These are phyloP conservation scores for Eristalis intricaria DNA, from an alignment of 2,888 invertebrate species.

Conservation along the genomic window DNA sequence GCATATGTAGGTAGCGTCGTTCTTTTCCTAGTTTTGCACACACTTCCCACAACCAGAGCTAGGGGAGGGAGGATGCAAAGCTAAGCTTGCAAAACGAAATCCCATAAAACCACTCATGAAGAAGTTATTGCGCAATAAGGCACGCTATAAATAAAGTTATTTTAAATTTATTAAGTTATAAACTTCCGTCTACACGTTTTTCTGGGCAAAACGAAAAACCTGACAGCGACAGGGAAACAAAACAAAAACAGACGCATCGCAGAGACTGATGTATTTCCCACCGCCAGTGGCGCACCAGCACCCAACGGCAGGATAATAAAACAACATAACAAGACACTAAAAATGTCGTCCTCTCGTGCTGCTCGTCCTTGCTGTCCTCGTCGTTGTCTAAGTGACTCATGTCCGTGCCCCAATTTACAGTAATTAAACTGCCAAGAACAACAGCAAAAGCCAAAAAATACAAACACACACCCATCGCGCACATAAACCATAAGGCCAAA, in stretches of 20 bases:
- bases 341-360: conserved; percentile 47
- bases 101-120: conserved; percentile 66
- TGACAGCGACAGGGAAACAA: not conserved
- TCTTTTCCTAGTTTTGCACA: conserved; percentile 14
- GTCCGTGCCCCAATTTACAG: conserved; percentile 70
- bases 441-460: conserved; percentile 5
- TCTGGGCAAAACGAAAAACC: not conserved
- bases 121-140: conserved; percentile 69
- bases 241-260: not conserved
- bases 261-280: not conserved
- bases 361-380: conserved; percentile 9
- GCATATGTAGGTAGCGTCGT: conserved; percentile 4
- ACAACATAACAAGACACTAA: conserved; percentile 69
- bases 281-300: not conserved
- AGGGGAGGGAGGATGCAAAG: not conserved
- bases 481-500: conserved; percentile 57
- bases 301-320: conserved; percentile 49
- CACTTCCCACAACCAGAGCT: too few relatives aligned
- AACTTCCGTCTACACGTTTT: conserved; percentile 54
- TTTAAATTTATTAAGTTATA: conserved; percentile 71
- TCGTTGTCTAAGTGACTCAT: conserved; percentile 63
- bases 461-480: not conserved
- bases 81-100: conserved; percentile 30
- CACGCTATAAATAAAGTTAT: conserved; percentile 70
- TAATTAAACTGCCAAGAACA: conserved; percentile 70